Evolutionary conservation across 1,140 invertebrate species (phyloP).

Genomic region (Sminthurinus signatus): DNA sequence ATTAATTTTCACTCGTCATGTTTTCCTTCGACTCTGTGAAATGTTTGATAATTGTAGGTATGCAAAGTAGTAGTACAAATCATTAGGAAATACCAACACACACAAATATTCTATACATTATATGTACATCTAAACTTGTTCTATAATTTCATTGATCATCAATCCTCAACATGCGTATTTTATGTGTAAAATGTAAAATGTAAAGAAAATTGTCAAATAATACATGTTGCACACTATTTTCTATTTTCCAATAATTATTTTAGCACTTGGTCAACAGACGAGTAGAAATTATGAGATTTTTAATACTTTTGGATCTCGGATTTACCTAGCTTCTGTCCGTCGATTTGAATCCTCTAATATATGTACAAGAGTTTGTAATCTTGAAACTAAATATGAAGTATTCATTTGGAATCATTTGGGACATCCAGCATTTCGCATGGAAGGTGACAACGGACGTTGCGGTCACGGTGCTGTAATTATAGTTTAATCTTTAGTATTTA

Average conservation of each 20-base stretch:
- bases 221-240: no score
- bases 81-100: no score
- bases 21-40: neutral
- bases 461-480: no score
- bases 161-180: neutral
- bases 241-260: no score
- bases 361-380: no score
- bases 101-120: no score
- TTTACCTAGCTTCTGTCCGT: neutral
- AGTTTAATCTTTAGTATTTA: no score
- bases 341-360: no score
- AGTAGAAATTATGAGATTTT: constrained; percentile 3
- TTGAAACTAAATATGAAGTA: no score
- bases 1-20: neutral
- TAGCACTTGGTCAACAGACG: neutral
- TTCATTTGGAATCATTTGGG: neutral
- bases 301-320: constrained; percentile 2
- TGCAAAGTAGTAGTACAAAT: neutral
- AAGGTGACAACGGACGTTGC: no score
- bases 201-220: no score
- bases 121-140: no score
- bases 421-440: neutral
- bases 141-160: neutral
- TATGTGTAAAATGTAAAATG: neutral
- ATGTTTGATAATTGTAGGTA: neutral